phyloP scores from a whole-genome alignment of 1,140 invertebrate genomes.

The Gerris buenoi region DNA sequence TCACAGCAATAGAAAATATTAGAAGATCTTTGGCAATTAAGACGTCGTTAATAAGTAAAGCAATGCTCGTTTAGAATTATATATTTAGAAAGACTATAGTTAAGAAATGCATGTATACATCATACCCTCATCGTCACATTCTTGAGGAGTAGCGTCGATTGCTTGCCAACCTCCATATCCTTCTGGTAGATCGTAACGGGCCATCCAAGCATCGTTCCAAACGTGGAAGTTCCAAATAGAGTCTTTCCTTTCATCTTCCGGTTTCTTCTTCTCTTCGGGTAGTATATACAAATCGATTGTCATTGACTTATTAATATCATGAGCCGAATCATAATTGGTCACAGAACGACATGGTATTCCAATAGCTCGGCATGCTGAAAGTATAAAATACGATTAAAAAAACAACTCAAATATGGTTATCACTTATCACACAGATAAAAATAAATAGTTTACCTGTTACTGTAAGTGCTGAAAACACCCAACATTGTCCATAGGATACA shows the following conservation, averaged over 20 bases:
- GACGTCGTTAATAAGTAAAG: no score
- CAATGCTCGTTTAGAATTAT: no score
- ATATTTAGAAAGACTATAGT: no score
- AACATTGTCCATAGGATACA: slow-evolving; percentile 67
- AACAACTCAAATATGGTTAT: no score
- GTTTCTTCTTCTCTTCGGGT: slow-evolving; percentile 38
- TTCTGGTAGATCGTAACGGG: slow-evolving; percentile 49
- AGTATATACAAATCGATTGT: slow-evolving; percentile 45
- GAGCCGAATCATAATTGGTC: slow-evolving; percentile 60
- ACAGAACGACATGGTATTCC: slow-evolving; percentile 56
- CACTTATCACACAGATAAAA: no score
- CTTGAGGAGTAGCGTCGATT: slow-evolving; percentile 61
- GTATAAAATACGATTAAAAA: no score
- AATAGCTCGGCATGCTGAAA: slow-evolving; percentile 36
- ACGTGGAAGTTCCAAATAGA: slow-evolving; percentile 66
- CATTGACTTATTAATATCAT: slow-evolving; percentile 49
- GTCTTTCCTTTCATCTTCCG: slow-evolving; percentile 31
- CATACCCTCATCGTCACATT: slow-evolving; percentile 39
- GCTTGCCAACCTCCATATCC: slow-evolving; percentile 67
- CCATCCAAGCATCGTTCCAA: slow-evolving; percentile 74
- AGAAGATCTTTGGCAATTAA: no score
- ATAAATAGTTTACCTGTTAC: slow-evolving; percentile 37
- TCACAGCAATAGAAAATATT: no score
- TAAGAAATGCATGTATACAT: no score
- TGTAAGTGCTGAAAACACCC: slow-evolving; percentile 58